Percentiles rank a stretch among this genome's conserved stretches.
Conservation (phyloP, 2,113 vertebrate species). For the Anthoscopus minutus region DNA sequence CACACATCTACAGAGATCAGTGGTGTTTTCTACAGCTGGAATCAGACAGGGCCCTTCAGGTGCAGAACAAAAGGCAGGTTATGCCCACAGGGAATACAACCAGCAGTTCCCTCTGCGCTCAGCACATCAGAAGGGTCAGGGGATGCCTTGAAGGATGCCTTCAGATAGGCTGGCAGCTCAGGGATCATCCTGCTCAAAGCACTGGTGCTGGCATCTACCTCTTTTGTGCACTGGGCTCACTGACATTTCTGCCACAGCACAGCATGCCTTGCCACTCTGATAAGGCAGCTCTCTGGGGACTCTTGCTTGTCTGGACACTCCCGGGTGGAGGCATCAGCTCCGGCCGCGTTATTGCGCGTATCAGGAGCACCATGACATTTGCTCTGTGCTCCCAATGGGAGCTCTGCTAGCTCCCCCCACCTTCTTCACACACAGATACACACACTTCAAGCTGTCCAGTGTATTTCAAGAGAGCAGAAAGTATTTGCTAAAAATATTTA, state of each 20-base stretch:
- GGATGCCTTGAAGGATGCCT: background rate
- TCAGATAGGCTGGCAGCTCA: fast-evolving
- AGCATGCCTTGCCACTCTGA: background rate
- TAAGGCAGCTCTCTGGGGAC: background rate
- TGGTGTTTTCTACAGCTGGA: background rate
- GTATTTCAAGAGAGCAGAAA: conserved; percentile 18
- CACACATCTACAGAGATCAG: background rate
- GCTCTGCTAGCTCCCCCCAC: background rate
- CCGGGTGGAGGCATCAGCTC: background rate
- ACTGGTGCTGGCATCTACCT: background rate
- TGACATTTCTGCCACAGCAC: background rate
- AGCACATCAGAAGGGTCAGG: background rate
- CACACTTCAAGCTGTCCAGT: background rate
- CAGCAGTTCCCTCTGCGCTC: background rate
- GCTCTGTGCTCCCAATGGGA: background rate
- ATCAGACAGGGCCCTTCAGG: background rate
- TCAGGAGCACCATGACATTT: background rate
- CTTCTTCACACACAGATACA: background rate
- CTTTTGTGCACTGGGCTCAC: background rate
- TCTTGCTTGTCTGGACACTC: background rate
- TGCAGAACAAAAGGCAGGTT: background rate
- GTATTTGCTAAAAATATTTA: conserved; percentile 48
- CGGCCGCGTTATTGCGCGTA: fast-evolving
- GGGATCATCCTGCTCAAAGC: background rate
- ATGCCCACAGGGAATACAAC: background rate